Percentiles rank a stretch among this genome's conserved stretches.
These are phyloP conservation scores for Oxygymnocypris stewartii DNA, from an alignment of 2,113 vertebrate genomes.

Conservation along the genomic window DNA sequence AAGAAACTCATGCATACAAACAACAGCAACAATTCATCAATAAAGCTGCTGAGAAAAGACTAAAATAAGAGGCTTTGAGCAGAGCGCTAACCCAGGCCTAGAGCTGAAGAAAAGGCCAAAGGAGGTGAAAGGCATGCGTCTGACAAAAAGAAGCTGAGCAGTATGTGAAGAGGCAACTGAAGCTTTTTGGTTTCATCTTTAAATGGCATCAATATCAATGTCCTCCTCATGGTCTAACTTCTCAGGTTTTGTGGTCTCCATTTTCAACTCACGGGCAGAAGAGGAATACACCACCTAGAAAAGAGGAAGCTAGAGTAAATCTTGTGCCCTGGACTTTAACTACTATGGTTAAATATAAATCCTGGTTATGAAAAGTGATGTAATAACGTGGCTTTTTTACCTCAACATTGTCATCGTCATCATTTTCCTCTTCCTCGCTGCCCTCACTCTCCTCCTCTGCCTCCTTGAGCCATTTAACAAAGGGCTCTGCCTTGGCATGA, in stretches of 20 bases:
- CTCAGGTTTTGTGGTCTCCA: conserved; percentile 91
- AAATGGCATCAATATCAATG: conserved; percentile 98
- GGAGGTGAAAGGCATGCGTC: conserved; percentile 50
- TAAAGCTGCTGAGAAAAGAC: conserved; percentile 38
- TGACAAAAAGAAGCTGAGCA: conserved; percentile 47
- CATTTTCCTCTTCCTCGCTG: conserved; percentile 81
- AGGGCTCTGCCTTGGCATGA: conserved; percentile 93
- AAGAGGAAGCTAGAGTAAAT: not conserved
- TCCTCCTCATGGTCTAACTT: conserved; percentile 85
- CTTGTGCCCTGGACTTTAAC: not conserved
- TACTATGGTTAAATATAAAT: not conserved
- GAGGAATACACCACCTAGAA: conserved; percentile 93
- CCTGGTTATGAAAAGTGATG: not conserved
- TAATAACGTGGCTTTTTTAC: conserved; percentile 66
- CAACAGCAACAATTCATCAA: conserved; percentile 53
- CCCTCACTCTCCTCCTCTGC: conserved; percentile 96
- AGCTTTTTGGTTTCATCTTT: conserved; percentile 59
- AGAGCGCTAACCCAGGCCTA: conserved; percentile 43
- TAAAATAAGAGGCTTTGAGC: conserved; percentile 51
- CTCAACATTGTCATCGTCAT: conserved; percentile 91
- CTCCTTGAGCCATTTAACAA: conserved; percentile 98
- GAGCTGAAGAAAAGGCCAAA: conserved; percentile 41
- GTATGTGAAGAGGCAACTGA: conserved; percentile 43
- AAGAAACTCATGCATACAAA: conserved; percentile 60
- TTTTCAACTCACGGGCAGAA: conserved; percentile 91